A percentile compares a stretch with the other conserved stretches of the same genome.
Evolutionary conservation across 1,140 invertebrate species (phyloP).

Genomic region (Cydia strobilella): DNA sequence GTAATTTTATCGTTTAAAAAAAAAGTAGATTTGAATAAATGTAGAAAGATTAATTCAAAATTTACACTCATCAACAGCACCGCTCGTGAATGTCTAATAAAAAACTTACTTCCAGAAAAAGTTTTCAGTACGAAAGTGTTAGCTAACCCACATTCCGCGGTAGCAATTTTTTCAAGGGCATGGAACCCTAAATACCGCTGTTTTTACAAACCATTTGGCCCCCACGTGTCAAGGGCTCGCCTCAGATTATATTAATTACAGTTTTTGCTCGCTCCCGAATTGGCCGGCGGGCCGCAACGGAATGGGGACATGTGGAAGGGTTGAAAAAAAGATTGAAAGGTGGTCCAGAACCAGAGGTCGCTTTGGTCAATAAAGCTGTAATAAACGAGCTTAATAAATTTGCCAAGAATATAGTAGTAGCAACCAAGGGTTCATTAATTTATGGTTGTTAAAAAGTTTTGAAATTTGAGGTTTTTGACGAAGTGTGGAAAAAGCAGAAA

Average conservation of each 20-base stretch:
- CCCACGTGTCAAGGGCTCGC: conserved; percentile 62
- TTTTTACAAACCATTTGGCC: conserved; percentile 62
- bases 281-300: conserved; percentile 39
- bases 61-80: too few species aligned
- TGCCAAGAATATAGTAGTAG: too few species aligned
- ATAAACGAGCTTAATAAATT: not conserved
- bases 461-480: too few species aligned
- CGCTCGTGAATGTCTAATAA: too few species aligned
- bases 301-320: conserved; percentile 45
- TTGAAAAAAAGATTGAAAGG: conserved; percentile 41
- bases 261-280: conserved; percentile 45
- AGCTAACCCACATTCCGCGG: conserved; percentile 2
- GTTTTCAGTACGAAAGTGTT: not conserved
- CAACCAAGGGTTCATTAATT: too few species aligned
- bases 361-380: not conserved
- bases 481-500: too few species aligned
- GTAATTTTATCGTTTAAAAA: too few species aligned
- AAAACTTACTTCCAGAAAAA: not conserved
- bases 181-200: conserved; percentile 50
- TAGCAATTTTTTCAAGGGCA: conserved; percentile 8
- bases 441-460: too few species aligned
- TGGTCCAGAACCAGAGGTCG: not conserved
- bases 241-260: conserved; percentile 65
- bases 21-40: too few species aligned
- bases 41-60: too few species aligned